phyloP scores from a whole-genome alignment of 2,888 invertebrate genomes.

The Actias luna region DNA sequence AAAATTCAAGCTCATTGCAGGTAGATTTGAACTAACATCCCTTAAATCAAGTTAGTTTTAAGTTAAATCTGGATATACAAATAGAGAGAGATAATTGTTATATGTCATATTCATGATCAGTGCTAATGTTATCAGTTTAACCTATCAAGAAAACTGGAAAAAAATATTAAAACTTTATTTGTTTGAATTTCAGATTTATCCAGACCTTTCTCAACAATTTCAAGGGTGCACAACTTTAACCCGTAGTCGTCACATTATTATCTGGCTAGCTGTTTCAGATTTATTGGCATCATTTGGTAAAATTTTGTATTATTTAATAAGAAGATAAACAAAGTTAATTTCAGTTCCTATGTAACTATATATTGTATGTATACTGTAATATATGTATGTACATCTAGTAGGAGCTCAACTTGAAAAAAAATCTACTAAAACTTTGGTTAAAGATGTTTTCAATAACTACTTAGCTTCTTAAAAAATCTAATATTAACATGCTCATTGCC shows the following conservation, averaged over 20 bases:
- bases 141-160: not conserved
- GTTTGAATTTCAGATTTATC: slow-evolving; percentile 30
- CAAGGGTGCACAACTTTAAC: slow-evolving; percentile 80
- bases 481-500: not conserved
- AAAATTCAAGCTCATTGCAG: too few relatives aligned
- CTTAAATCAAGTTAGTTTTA: too few relatives aligned
- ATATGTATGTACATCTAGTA: not conserved
- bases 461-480: not conserved
- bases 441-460: not conserved
- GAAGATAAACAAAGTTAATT: not conserved
- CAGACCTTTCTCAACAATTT: slow-evolving; percentile 84
- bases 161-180: not conserved
- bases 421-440: not conserved
- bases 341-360: not conserved
- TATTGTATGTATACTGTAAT: not conserved
- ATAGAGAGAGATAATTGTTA: too few relatives aligned
- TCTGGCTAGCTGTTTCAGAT: slow-evolving; percentile 91
- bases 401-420: not conserved
- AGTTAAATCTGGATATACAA: too few relatives aligned
- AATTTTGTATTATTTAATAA: slow-evolving; percentile 25
- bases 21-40: too few relatives aligned
- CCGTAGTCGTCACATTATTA: slow-evolving; percentile 86
- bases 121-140: too few relatives aligned
- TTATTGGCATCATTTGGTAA: slow-evolving; percentile 89
- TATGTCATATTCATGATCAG: too few relatives aligned